A percentile compares a stretch with the other conserved stretches of the same genome.
Conservation (phyloP, 2,888 invertebrate species). For the Neoascia interrupta region DNA sequence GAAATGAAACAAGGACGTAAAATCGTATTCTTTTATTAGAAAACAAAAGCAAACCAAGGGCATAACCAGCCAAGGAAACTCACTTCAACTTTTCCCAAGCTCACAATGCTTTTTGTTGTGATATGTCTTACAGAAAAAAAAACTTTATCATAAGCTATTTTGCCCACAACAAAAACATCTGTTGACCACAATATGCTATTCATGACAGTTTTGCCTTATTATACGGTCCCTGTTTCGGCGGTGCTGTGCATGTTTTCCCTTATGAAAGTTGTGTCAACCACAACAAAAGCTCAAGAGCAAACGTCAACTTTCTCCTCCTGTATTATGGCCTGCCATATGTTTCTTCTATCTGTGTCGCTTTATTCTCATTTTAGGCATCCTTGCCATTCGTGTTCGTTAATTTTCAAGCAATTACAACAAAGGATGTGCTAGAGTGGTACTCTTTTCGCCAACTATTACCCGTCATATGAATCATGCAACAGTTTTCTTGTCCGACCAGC, state of each 20-base stretch:
- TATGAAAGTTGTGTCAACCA: neutral
- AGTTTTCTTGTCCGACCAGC: slow-evolving; percentile 41
- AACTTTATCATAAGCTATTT: neutral
- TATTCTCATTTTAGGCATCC: neutral
- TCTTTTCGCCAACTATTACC: slow-evolving; percentile 11
- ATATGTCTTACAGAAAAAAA: neutral
- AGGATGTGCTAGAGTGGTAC: slow-evolving; percentile 4
- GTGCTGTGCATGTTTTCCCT: too few relatives aligned
- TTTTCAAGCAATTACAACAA: slow-evolving; percentile 41
- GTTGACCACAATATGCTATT: slow-evolving; percentile 17
- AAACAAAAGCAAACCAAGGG: too few relatives aligned
- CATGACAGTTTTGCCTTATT: neutral
- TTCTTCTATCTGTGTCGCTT: neutral
- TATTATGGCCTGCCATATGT: slow-evolving; percentile 23
- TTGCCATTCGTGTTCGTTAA: slow-evolving; percentile 38
- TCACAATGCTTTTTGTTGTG: too few relatives aligned
- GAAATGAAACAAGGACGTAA: too few relatives aligned
- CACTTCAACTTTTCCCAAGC: too few relatives aligned
- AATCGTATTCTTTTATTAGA: too few relatives aligned
- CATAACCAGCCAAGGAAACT: too few relatives aligned
- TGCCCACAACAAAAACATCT: slow-evolving; percentile 9
- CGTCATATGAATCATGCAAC: slow-evolving; percentile 53
- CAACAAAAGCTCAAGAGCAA: neutral
- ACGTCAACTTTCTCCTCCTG: slow-evolving; percentile 5
- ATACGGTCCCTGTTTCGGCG: neutral